phyloP scores from a whole-genome alignment of 1,140 invertebrate genomes.

The Geopemphigus sp. region DNA sequence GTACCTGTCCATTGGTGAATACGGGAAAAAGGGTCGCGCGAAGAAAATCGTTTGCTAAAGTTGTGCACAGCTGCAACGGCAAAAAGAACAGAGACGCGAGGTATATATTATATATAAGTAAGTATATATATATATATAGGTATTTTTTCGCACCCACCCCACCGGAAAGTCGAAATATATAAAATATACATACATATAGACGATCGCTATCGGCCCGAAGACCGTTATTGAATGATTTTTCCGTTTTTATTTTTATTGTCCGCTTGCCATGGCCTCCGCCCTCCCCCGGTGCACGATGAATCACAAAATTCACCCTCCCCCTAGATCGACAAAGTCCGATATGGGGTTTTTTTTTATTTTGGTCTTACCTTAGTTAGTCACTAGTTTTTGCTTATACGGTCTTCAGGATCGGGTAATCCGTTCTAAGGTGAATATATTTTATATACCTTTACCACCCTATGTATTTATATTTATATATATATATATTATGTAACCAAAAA shows the following conservation, averaged over 20 bases:
- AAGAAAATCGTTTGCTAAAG: slow-evolving; percentile 45
- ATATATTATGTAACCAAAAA: too few species aligned
- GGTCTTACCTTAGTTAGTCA: background rate
- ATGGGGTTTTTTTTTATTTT: background rate
- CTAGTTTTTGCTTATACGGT: background rate
- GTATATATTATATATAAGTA: slow-evolving; percentile 19
- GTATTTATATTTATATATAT: too few species aligned
- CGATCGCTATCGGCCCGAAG: slow-evolving; percentile 20
- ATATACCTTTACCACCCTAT: too few species aligned
- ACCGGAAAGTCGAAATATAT: slow-evolving; percentile 40
- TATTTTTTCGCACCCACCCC: background rate
- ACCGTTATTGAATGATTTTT: slow-evolving; percentile 46
- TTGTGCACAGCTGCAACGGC: slow-evolving; percentile 36
- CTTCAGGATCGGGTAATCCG: background rate
- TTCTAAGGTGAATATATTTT: too few species aligned
- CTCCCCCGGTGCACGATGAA: background rate
- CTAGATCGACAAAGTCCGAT: background rate
- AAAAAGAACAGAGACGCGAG: slow-evolving; percentile 28
- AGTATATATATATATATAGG: background rate
- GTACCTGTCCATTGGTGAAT: background rate
- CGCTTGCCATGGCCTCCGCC: background rate
- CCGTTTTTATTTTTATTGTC: slow-evolving; percentile 27
- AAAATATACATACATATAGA: background rate
- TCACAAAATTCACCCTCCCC: background rate
- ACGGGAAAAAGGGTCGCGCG: slow-evolving; percentile 9